Base-by-base conservation (phyloP, 2,797 vertebrate genomes). In the Diglossa cyanea region DNA sequence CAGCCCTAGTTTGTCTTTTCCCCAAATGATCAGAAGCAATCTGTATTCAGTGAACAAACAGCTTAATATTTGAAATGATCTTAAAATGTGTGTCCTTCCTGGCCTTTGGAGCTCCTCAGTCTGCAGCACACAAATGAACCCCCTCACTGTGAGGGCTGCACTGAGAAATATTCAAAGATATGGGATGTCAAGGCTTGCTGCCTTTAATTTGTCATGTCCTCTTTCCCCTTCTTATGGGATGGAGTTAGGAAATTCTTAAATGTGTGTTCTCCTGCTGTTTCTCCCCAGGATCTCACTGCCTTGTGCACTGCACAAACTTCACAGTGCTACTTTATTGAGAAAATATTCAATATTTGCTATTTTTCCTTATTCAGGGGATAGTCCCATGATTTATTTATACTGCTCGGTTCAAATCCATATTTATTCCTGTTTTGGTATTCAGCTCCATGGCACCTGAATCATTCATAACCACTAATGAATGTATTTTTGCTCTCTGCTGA, bases 371-470 rank as follows among this genome's bases (percentile, higher is more conserved):
- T 88, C 19, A 35, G 33, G 28, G 31, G 35, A 19, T 84, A 42
- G 77, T 76, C 31, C 67, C 39, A 79, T 93, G 66, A 74, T 85
- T 89, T 96, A 95, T 91, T 94, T 91, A 93, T 90, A 48, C 31
- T 28, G 20, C 57, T 81, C 3, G 0, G 33, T 72, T 93, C 44
- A 88, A 90, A 92, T 94, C 71, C 83, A 60, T 94, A 87, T 94
- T 94, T 93, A 94, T 95, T 94, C 91, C 93, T 91, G 28, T 24
- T 95, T 89, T 68, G 66, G 35, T 91, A 90, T 93, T 88, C 90
- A 92, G 68, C 78, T 67, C 72, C 19, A 12, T 44, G 73, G 88
- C 86, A 88, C 71, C 66, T 93, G 93, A 95, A 90, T 94, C 90
- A 91, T 90, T 96, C 57, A 86, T 81, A 93, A 68, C 51, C 47